These are phyloP conservation scores for Linepithema humile DNA, from an alignment of 1,140 invertebrate genomes.

Conservation along the genomic window DNA sequence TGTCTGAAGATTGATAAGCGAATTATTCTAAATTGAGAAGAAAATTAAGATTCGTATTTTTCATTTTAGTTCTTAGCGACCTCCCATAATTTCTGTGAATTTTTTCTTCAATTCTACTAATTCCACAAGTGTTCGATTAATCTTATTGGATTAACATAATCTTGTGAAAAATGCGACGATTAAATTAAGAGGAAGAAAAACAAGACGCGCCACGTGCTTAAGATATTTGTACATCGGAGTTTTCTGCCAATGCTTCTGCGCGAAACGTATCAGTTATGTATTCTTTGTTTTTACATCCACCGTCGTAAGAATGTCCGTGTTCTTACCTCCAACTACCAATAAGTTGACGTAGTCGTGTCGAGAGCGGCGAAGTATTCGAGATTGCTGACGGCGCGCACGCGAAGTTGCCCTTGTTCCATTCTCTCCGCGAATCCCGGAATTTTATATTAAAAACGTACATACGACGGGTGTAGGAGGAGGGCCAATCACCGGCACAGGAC, in stretches of 20 bases:
- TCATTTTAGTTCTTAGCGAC: neutral
- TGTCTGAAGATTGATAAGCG: no score
- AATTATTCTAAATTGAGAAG: neutral
- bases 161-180: no score
- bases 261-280: conserved; percentile 6
- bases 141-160: no score
- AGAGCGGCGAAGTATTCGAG: conserved; percentile 30
- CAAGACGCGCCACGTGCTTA: no score
- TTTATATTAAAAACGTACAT: conserved; percentile 59
- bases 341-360: conserved; percentile 47
- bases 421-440: conserved; percentile 35
- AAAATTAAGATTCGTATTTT: neutral
- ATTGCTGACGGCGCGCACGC: conserved; percentile 16
- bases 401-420: conserved; percentile 29
- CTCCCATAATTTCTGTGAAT: neutral
- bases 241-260: neutral
- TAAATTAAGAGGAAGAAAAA: no score
- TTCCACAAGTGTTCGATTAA: neutral
- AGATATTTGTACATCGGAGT: neutral
- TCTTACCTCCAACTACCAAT: conserved; percentile 18
- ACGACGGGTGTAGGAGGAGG: neutral
- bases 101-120: neutral
- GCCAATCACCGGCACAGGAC: conserved; percentile 41
- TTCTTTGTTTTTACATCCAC: conserved; percentile 19
- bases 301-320: conserved; percentile 20